Conservation (phyloP, 2,888 invertebrate genomes). For the Drosophila macrothrix region DNA sequence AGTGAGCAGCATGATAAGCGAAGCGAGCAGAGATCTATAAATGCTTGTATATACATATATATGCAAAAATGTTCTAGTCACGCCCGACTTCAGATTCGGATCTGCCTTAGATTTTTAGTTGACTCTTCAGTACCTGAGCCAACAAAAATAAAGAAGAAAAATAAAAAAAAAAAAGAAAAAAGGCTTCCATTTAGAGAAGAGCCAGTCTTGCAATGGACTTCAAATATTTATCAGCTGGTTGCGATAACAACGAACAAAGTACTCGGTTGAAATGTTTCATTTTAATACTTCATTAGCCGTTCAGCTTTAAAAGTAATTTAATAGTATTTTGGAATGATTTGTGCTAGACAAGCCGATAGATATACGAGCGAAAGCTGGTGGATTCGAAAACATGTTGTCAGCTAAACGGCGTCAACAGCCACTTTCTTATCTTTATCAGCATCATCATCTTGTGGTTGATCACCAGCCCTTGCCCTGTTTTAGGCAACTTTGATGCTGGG, state of each 20-base stretch:
- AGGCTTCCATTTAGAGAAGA: neutral
- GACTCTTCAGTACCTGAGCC: neutral
- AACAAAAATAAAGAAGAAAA: neutral
- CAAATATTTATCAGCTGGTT: neutral
- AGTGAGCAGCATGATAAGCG: neutral
- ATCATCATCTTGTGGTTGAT: neutral
- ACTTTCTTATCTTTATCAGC: neutral
- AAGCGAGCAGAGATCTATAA: neutral
- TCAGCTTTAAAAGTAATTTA: neutral
- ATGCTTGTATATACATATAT: neutral
- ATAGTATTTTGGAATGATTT: neutral
- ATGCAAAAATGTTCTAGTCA: no score
- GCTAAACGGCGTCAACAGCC: neutral
- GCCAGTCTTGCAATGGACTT: no score
- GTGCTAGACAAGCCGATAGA: neutral
- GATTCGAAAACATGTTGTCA: neutral
- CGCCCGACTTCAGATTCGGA: neutral
- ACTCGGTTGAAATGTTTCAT: neutral
- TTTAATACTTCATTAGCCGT: neutral
- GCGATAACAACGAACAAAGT: neutral
- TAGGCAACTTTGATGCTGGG: constrained; percentile 16
- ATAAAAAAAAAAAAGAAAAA: neutral
- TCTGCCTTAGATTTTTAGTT: neutral
- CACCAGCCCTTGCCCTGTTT: neutral
- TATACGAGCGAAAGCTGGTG: neutral